These are phyloP conservation scores for Coenobita brevimanus DNA, from an alignment of 1,140 invertebrate species.

Conservation along the genomic window DNA sequence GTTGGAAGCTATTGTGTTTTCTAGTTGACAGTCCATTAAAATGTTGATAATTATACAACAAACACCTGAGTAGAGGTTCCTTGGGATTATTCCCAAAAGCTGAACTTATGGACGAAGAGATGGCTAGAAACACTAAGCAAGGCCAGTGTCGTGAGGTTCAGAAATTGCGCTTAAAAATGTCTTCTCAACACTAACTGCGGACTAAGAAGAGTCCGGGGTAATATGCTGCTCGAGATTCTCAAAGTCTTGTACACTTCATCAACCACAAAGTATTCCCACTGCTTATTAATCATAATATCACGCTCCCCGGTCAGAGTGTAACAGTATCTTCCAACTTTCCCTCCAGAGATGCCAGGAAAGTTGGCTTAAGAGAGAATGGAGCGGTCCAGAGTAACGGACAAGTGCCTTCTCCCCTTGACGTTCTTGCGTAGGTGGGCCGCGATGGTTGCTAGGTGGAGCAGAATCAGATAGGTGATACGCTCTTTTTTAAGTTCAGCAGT, in stretches of 20 bases:
- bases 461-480: too few relatives aligned
- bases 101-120: background rate
- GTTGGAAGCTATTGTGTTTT: too few relatives aligned
- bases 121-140: background rate
- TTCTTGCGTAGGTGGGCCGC: too few relatives aligned
- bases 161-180: constrained; percentile 26
- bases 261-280: constrained; percentile 30
- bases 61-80: too few relatives aligned
- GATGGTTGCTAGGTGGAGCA: too few relatives aligned
- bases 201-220: background rate
- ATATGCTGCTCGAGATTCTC: background rate
- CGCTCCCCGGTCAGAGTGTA: background rate
- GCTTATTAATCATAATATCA: constrained; percentile 39
- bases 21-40: too few relatives aligned
- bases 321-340: background rate
- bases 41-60: too few relatives aligned
- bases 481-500: too few relatives aligned
- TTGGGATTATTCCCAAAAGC: background rate
- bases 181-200: constrained; percentile 12
- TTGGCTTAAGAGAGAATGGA: too few relatives aligned
- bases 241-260: constrained; percentile 40
- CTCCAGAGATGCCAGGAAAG: background rate
- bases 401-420: too few relatives aligned
- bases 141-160: background rate
- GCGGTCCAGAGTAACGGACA: too few relatives aligned